phyloP scores from a whole-genome alignment of 2,113 vertebrate species.

The Origma solitaria region DNA sequence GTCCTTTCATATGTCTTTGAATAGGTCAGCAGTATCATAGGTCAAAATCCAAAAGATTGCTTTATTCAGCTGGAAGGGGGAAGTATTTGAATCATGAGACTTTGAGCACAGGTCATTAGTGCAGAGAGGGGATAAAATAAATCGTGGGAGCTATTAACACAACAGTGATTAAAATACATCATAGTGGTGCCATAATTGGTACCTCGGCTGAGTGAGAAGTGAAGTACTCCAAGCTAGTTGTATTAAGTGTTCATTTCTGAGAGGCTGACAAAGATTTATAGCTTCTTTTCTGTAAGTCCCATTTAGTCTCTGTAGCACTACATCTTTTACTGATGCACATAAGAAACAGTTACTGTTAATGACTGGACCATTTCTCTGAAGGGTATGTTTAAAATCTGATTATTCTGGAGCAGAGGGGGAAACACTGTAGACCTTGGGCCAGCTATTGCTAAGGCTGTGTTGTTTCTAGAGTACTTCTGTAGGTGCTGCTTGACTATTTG shows the following conservation, averaged over 20 bases:
- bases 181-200: conserved; percentile 34
- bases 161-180: conserved; percentile 56
- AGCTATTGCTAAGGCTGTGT: not conserved
- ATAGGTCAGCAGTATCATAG: not conserved
- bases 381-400: conserved; percentile 29
- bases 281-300: conserved; percentile 38
- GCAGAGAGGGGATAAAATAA: conserved; percentile 26
- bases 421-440: not conserved
- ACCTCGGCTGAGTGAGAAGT: conserved; percentile 1
- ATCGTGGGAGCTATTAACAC: conserved; percentile 25
- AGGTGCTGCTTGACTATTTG: conserved; percentile 12
- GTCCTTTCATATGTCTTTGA: not conserved
- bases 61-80: not conserved
- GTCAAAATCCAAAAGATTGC: not conserved
- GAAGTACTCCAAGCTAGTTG: conserved; percentile 28
- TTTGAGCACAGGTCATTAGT: conserved; percentile 34
- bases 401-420: not conserved
- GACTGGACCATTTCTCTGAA: conserved; percentile 25
- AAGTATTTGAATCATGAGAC: conserved; percentile 23
- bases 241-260: conserved; percentile 52
- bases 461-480: not conserved
- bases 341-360: conserved; percentile 40
- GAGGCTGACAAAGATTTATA: conserved; percentile 55
- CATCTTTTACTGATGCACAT: conserved; percentile 41
- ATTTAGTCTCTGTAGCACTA: conserved; percentile 11